Conservation (phyloP, 2,113 vertebrate genomes). For the Lampris incognitus region DNA sequence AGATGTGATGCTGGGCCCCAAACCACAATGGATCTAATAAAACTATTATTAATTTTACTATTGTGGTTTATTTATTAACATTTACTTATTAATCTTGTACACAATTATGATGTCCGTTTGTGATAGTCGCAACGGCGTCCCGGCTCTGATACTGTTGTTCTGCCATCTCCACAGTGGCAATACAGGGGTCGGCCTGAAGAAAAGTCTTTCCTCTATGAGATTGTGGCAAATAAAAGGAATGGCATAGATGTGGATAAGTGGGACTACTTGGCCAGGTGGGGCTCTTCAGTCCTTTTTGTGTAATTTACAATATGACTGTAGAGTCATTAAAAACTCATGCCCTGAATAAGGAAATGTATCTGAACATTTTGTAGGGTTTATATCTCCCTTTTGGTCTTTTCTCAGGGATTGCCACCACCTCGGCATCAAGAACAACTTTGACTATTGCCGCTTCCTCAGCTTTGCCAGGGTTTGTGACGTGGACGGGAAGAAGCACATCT, state of each 20-base stretch:
- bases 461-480: slow-evolving; percentile 92
- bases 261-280: slow-evolving; percentile 97
- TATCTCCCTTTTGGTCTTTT: not conserved
- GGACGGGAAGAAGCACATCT: slow-evolving; percentile 85
- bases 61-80: no score
- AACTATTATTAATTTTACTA: no score
- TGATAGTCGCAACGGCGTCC: no score
- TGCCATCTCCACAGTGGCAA: slow-evolving; percentile 81
- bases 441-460: slow-evolving; percentile 89
- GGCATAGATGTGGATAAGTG: slow-evolving; percentile 98
- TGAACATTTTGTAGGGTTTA: not conserved
- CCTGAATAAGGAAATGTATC: not conserved
- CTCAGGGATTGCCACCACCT: slow-evolving; percentile 94
- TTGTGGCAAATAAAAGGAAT: slow-evolving; percentile 94
- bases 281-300: not conserved
- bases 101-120: no score
- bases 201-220: slow-evolving; percentile 95
- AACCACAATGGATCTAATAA: no score
- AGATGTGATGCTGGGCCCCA: no score
- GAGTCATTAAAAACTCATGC: no score
- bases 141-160: not conserved
- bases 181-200: slow-evolving; percentile 87
- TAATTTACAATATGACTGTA: not conserved
- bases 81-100: no score
- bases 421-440: slow-evolving; percentile 95